phyloP scores from a whole-genome alignment of 2,113 vertebrate genomes.

The Rhinoderma darwinii region DNA sequence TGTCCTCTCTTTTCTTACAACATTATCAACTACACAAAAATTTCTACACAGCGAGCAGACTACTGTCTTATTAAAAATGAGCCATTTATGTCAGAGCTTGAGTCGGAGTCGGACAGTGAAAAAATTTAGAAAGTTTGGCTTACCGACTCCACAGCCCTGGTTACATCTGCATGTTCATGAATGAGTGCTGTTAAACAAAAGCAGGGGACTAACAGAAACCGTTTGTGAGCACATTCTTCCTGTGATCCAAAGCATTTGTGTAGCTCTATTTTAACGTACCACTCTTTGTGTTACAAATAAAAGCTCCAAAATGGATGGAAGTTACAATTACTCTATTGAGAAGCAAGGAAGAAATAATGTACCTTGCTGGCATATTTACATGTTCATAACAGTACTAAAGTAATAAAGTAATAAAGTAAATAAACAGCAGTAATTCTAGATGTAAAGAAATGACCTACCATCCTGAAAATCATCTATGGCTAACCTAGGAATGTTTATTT shows the following conservation, averaged over 20 bases:
- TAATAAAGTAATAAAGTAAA: too few relatives aligned
- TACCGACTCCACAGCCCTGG: too few relatives aligned
- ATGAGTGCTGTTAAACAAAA: neutral
- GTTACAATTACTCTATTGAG: neutral
- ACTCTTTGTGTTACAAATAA: neutral
- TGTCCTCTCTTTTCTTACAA: too few relatives aligned
- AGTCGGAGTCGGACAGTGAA: too few relatives aligned
- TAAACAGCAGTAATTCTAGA: neutral
- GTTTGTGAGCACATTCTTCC: neutral
- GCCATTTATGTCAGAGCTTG: too few relatives aligned
- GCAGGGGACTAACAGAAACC: neutral
- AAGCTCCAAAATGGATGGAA: neutral
- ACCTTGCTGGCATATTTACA: too few relatives aligned
- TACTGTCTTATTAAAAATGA: too few relatives aligned
- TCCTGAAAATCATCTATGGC: neutral
- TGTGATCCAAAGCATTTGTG: neutral
- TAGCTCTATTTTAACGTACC: neutral
- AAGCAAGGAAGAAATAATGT: neutral
- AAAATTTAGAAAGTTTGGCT: too few relatives aligned
- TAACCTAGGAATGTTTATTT: neutral
- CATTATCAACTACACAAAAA: too few relatives aligned
- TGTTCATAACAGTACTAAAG: neutral
- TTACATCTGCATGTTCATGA: neutral
- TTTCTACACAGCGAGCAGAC: too few relatives aligned
- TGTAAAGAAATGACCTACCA: neutral